phyloP scores from a whole-genome alignment of 2,797 vertebrate genomes.

The Siniperca undulata region DNA sequence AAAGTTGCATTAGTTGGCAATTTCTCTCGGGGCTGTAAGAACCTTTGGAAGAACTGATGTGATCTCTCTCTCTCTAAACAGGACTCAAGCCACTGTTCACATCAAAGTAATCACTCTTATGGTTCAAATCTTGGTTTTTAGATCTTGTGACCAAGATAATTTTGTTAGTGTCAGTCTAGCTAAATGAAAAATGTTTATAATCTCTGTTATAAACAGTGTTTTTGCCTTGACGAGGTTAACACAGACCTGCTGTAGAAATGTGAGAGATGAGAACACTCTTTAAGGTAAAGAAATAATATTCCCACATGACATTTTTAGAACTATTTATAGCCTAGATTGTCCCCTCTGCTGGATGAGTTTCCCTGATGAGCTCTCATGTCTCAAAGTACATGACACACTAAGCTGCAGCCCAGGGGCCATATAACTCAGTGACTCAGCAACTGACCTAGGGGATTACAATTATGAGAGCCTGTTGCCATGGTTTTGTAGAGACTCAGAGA shows the following conservation, averaged over 20 bases:
- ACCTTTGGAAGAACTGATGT: constrained; percentile 31
- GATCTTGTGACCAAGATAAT: not conserved
- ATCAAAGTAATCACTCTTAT: not conserved
- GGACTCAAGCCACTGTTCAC: constrained; percentile 5
- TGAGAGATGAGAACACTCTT: not conserved
- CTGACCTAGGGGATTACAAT: constrained; percentile 54
- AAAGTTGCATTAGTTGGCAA: constrained; percentile 69
- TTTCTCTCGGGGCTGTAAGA: constrained; percentile 48
- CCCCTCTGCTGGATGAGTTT: constrained; percentile 4
- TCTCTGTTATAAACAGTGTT: not conserved
- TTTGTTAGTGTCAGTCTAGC: not conserved
- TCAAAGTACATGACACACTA: constrained; percentile 31
- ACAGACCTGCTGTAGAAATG: not conserved
- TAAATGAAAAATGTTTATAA: not conserved
- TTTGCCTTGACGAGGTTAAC: not conserved
- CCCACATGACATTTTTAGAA: constrained; percentile 23
- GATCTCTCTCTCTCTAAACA: constrained; percentile 1
- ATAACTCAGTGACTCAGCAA: constrained; percentile 46
- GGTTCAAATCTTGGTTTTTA: not conserved
- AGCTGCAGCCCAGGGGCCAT: constrained; percentile 29
- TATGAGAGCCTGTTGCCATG: constrained; percentile 64
- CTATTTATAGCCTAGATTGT: not conserved
- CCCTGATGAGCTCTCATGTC: constrained; percentile 22
- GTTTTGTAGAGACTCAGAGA: constrained; percentile 43
- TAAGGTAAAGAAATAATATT: constrained; percentile 6